Percentiles rank a stretch among this genome's conserved stretches.
Conservation (phyloP, 2,113 vertebrate species). For the Chrysochloris asiatica region DNA sequence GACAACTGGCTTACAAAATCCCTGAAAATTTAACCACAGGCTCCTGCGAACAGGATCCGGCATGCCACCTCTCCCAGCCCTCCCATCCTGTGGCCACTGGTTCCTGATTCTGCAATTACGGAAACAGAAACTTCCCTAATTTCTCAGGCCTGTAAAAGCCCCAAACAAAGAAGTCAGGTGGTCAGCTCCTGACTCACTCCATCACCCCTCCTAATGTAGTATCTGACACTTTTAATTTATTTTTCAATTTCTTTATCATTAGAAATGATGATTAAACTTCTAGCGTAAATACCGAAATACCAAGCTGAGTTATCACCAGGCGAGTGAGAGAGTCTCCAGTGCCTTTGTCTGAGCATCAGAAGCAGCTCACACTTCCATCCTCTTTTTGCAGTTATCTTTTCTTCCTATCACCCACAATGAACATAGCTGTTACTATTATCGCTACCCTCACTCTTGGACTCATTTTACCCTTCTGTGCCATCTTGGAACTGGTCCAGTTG, state of each 20-base stretch:
- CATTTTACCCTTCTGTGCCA: background rate
- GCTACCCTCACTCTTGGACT: background rate
- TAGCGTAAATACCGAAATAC: background rate
- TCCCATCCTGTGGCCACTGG: background rate
- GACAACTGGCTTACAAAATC: background rate
- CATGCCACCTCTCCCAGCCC: background rate
- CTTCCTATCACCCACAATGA: background rate
- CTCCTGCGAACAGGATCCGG: background rate
- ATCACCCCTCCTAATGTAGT: background rate
- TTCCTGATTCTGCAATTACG: background rate
- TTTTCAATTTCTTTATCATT: conserved; percentile 39
- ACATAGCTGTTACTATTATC: background rate
- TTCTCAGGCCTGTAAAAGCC: background rate
- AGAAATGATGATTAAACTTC: conserved; percentile 33
- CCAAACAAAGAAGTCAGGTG: background rate
- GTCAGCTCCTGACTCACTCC: background rate
- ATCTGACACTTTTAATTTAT: conserved; percentile 2
- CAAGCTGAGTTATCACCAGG: background rate
- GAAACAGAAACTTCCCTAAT: background rate
- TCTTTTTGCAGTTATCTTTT: background rate
- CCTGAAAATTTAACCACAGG: background rate
- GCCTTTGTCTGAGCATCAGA: background rate
- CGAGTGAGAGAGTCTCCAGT: background rate
- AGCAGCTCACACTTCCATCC: background rate
- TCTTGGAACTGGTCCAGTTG: background rate